Conservation (phyloP, 2,113 vertebrate species). For the Tonatia bakeri region DNA sequence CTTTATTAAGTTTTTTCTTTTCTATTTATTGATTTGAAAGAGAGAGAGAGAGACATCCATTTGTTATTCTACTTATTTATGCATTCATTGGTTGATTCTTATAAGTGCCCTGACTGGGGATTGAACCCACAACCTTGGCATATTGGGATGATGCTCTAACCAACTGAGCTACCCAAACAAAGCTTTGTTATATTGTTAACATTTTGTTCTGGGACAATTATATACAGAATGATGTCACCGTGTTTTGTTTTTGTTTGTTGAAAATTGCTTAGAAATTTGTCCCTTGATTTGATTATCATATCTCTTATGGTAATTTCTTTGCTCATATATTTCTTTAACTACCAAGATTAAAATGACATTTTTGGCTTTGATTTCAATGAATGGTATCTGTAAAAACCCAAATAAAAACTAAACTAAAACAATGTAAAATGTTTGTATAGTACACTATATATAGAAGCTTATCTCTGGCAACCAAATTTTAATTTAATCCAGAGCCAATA, state of each 20-base stretch:
- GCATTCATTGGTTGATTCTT: not conserved
- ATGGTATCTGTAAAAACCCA: slow-evolving; percentile 3
- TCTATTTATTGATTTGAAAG: not conserved
- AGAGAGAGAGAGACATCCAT: not conserved
- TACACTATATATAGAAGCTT: not conserved
- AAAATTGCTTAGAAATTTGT: slow-evolving; percentile 46
- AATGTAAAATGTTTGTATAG: not conserved
- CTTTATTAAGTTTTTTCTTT: slow-evolving; percentile 12
- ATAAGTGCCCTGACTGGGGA: not conserved
- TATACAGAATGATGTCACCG: slow-evolving; percentile 28
- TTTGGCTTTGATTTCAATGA: slow-evolving; percentile 42
- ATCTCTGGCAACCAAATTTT: slow-evolving; percentile 26
- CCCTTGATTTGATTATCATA: not conserved
- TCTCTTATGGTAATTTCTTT: not conserved
- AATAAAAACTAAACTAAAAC: slow-evolving; percentile 18
- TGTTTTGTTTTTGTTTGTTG: slow-evolving; percentile 61
- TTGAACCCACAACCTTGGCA: not conserved
- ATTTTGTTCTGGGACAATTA: slow-evolving; percentile 66
- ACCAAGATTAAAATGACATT: slow-evolving; percentile 5
- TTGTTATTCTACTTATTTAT: not conserved
- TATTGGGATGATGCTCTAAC: not conserved
- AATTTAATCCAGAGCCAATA: not conserved
- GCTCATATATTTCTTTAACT: slow-evolving; percentile 20
- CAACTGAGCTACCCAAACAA: not conserved
- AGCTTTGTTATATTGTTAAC: slow-evolving; percentile 60